Evolutionary conservation across 2,888 invertebrate genomes (phyloP).

Genomic region (Xylophagus ater): DNA sequence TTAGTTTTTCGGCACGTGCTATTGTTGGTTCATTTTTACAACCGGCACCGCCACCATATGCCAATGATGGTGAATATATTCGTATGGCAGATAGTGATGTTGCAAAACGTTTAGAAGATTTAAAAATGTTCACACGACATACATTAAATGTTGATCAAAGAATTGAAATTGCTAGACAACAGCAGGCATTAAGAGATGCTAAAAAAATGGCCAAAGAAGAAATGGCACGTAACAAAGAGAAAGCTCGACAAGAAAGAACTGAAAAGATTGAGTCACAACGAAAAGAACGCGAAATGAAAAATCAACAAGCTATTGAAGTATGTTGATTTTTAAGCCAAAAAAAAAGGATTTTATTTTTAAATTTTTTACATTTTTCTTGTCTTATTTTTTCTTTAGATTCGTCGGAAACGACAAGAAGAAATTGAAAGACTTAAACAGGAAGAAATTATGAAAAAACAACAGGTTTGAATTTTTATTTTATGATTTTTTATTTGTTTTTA

Average conservation of each 20-base stretch:
- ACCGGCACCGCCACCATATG: slow-evolving; percentile 50
- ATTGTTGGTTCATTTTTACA: slow-evolving; percentile 88
- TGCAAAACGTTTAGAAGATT: slow-evolving; percentile 57
- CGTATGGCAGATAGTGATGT: slow-evolving; percentile 74
- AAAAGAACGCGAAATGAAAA: slow-evolving; percentile 67
- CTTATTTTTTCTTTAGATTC: slow-evolving; percentile 52
- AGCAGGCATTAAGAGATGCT: slow-evolving; percentile 64
- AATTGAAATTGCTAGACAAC: slow-evolving; percentile 60
- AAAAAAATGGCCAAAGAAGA: slow-evolving; percentile 61
- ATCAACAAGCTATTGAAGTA: slow-evolving; percentile 83
- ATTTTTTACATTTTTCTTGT: background rate
- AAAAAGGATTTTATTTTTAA: background rate
- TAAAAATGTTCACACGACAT: slow-evolving; percentile 51
- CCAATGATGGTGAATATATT: slow-evolving; percentile 58
- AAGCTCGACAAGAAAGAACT: slow-evolving; percentile 51
- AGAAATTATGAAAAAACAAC: slow-evolving; percentile 74
- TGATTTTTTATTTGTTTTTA: too few relatives aligned
- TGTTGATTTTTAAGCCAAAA: slow-evolving; percentile 21
- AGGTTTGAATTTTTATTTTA: slow-evolving; percentile 45
- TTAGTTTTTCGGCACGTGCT: slow-evolving; percentile 81
- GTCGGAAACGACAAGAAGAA: slow-evolving; percentile 75
- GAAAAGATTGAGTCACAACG: slow-evolving; percentile 76
- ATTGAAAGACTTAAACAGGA: slow-evolving; percentile 72
- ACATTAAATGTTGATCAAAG: slow-evolving; percentile 63
- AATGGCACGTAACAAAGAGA: slow-evolving; percentile 43